Base-by-base conservation (phyloP, 2,113 vertebrate genomes). In the Chionomys nivalis region DNA sequence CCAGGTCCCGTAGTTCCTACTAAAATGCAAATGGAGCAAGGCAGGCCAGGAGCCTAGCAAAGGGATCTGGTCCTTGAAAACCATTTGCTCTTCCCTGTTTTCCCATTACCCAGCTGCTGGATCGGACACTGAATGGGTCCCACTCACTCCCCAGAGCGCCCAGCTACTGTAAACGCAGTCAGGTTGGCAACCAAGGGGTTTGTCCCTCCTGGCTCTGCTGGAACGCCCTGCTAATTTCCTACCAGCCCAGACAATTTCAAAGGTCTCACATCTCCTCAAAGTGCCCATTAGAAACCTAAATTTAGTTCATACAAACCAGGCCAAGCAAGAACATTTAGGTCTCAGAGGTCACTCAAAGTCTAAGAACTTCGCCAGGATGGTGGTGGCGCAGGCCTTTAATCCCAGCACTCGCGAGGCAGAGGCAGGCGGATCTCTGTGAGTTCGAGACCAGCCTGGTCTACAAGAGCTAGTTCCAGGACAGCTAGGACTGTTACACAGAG, bases 291-390 rank as follows among this genome's bases (percentile, higher is more conserved):
- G 91, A 95, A 36, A 66, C 89, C 95, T 93, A 96, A 96, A 96
- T 95, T 95, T 93, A 97, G 93, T 96, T 55, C 70, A 49, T 72
- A 76, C 77, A 90, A 92, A 96, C 87, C 83, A 90, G 72, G 78
- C 19, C 93, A 79, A 87, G 76, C 52, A n/a, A 90, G 93, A 91
- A 91, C 91, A 88, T 70, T 94, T 52, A 82, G 89, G 93, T 63
- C 95, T 91, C 76, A 61, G 44, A 91, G 95, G 87, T 94, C 96
- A 93, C 87, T 88, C 44, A 68, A 87, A 83, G 96, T 93, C 58
- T 58, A 58, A 58, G 58, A 58, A 58, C 58, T 58, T 58, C 6
- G 6, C 58, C 19, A 21, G 58, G 19, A 19, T 58, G 58, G 58
- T 58, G 19, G 58, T 21, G 58, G 58, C 14, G 5, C 58, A 58